Conservation (phyloP, 2,113 vertebrate species). For the Ptyas mucosa region DNA sequence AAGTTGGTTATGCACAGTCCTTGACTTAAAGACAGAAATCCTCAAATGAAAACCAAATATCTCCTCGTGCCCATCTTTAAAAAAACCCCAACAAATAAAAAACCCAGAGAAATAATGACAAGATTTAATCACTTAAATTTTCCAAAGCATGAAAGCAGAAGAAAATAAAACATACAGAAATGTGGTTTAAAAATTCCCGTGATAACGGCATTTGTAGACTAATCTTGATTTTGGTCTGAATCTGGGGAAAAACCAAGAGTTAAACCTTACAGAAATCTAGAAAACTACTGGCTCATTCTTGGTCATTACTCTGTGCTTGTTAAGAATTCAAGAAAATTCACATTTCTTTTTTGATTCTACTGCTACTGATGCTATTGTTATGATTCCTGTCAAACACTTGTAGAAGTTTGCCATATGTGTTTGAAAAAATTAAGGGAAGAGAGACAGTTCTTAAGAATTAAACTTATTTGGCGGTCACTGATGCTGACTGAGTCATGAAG, state of each 20-base stretch:
- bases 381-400: not conserved
- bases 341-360: not conserved
- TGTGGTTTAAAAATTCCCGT: constrained; percentile 5
- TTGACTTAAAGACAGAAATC: not conserved
- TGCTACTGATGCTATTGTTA: not conserved
- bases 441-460: not conserved
- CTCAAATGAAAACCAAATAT: not conserved
- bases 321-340: not conserved
- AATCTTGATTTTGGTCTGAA: constrained; percentile 18
- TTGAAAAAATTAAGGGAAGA: not conserved
- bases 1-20: not conserved
- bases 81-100: not conserved
- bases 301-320: not conserved
- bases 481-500: not conserved
- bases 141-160: not conserved
- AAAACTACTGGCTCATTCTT: not conserved
- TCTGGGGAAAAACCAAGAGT: not conserved
- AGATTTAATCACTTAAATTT: constrained; percentile 4
- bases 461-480: not conserved
- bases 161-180: not conserved
- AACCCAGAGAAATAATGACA: not conserved
- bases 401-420: not conserved
- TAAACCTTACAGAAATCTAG: not conserved
- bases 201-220: not conserved
- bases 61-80: not conserved